Conservation (phyloP, 2,888 invertebrate genomes). For the Macropis europaea region DNA sequence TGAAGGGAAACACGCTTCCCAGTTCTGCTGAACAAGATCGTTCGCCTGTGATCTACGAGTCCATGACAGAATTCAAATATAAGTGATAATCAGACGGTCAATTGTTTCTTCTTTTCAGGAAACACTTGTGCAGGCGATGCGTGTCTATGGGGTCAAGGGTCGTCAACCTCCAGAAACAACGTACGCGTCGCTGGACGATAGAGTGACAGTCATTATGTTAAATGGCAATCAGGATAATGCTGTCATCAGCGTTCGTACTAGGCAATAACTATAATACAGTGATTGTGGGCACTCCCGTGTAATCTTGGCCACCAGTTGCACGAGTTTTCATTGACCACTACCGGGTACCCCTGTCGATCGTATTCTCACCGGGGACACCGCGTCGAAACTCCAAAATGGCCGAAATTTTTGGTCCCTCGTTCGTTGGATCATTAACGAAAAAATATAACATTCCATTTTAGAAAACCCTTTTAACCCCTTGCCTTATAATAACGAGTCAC, state of each 20-base stretch:
- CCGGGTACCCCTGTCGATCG: conserved; percentile 45
- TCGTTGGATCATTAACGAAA: no score
- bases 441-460: no score
- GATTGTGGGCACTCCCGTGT: conserved; percentile 63
- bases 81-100: conserved; percentile 53
- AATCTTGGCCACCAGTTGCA: conserved; percentile 59
- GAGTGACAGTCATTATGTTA: conserved; percentile 75
- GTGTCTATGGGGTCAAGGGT: conserved; percentile 63
- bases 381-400: no score
- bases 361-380: no score
- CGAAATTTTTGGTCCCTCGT: no score
- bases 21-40: not conserved
- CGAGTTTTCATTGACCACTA: conserved; percentile 66
- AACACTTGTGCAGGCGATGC: conserved; percentile 44
- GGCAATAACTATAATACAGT: conserved; percentile 66
- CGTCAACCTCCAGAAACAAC: conserved; percentile 66
- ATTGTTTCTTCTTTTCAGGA: conserved; percentile 62
- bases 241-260: conserved; percentile 71
- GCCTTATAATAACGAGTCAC: no score
- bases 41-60: not conserved
- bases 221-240: conserved; percentile 77
- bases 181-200: conserved; percentile 54
- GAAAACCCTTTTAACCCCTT: no score
- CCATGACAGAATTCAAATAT: conserved; percentile 3
- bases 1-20: no score